These are phyloP conservation scores for Tridacna gigas DNA, from an alignment of 2,888 invertebrate genomes.

Conservation along the genomic window DNA sequence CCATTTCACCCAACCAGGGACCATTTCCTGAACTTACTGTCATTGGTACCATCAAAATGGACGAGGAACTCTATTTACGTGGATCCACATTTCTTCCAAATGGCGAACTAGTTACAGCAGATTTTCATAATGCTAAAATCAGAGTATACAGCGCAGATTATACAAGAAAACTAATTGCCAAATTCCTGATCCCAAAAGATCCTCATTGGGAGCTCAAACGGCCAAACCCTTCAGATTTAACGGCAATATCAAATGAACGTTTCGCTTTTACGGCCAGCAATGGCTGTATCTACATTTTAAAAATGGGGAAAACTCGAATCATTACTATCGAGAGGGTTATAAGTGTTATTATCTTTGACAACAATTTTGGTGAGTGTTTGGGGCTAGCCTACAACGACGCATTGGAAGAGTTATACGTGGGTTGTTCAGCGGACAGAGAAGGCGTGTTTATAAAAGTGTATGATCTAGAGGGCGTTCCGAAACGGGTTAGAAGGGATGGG, in stretches of 20 bases:
- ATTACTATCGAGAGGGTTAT: conserved; percentile 49
- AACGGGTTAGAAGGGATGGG: conserved; percentile 28
- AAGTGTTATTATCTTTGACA: conserved; percentile 51
- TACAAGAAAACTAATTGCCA: conserved; percentile 45
- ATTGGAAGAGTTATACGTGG: conserved; percentile 47
- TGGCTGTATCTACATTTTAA: conserved; percentile 50
- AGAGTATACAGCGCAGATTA: conserved; percentile 56
- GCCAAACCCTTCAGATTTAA: conserved; percentile 54
- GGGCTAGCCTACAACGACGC: conserved; percentile 53
- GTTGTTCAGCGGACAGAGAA: conserved; percentile 57
- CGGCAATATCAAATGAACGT: conserved; percentile 26
- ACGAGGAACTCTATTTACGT: conserved; percentile 47
- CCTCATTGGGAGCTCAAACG: conserved; percentile 46
- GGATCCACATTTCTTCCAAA: conserved; percentile 58
- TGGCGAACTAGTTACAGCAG: conserved; percentile 55
- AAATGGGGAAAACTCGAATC: conserved; percentile 41
- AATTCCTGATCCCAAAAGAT: conserved; percentile 48
- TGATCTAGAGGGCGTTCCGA: conserved; percentile 42
- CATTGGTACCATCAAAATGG: conserved; percentile 59
- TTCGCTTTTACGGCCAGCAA: conserved; percentile 56
- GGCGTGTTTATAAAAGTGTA: conserved; percentile 56
- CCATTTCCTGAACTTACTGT: conserved; percentile 59
- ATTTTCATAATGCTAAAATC: conserved; percentile 51
- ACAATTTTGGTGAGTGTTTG: conserved; percentile 59
- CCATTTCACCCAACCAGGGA: conserved; percentile 56